Evolutionary conservation across 1,140 invertebrate genomes (phyloP).

Genomic region (Diploscapter pachys): DNA sequence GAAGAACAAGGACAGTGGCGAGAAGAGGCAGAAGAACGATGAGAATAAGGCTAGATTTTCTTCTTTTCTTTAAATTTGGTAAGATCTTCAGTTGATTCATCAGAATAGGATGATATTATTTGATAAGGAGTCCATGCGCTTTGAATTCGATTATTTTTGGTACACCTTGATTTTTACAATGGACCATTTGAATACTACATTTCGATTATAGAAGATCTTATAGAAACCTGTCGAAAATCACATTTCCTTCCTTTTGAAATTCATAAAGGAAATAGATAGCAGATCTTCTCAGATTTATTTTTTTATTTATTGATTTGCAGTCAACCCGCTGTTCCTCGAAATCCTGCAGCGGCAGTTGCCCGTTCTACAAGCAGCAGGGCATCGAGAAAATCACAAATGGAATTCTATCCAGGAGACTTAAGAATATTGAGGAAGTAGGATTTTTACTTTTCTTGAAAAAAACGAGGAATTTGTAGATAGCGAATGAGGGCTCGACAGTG

Average conservation of each 20-base stretch:
- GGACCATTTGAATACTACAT: too few species aligned
- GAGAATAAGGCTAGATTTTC: constrained; percentile 3
- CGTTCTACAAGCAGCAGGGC: constrained; percentile 40
- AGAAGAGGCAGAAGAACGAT: constrained; percentile 72
- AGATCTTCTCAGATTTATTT: too few species aligned
- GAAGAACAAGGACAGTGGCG: constrained; percentile 71
- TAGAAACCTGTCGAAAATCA: too few species aligned
- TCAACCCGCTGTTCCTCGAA: not conserved
- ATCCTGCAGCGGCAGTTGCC: constrained; percentile 31
- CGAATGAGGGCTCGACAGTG: constrained; percentile 1
- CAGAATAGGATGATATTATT: not conserved
- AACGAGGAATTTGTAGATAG: not conserved
- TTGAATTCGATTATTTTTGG: too few species aligned
- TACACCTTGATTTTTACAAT: too few species aligned
- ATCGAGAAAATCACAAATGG: constrained; percentile 49
- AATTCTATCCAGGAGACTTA: constrained; percentile 30
- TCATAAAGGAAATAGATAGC: too few species aligned
- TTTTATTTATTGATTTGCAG: too few species aligned
- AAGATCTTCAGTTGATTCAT: not conserved
- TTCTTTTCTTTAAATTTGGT: not conserved
- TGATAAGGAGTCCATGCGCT: constrained; percentile 63
- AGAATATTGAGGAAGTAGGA: not conserved
- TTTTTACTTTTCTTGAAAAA: not conserved
- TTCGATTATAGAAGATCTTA: too few species aligned
- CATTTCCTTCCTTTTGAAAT: too few species aligned